phyloP scores from a whole-genome alignment of 1,140 invertebrate genomes.

The Saxidomus purpurata region DNA sequence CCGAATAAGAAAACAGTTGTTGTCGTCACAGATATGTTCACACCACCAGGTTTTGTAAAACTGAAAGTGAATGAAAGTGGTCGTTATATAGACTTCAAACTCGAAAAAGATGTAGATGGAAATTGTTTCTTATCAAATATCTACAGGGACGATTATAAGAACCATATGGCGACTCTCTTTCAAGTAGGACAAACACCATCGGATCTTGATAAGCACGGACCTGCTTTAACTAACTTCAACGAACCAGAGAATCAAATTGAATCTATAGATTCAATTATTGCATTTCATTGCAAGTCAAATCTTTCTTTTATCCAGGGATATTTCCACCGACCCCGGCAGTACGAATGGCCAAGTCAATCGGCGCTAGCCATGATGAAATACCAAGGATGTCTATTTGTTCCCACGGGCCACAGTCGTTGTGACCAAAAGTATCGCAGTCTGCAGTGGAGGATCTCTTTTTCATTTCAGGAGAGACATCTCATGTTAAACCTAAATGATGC shows the following conservation, averaged over 20 bases:
- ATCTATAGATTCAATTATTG: conserved; percentile 1
- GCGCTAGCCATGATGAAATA: not conserved
- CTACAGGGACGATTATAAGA: not conserved
- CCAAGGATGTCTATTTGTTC: conserved; percentile 32
- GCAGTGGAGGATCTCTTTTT: conserved; percentile 52
- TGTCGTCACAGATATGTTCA: conserved; percentile 11
- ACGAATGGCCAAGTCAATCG: conserved; percentile 7
- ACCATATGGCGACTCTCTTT: not conserved
- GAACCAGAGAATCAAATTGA: not conserved
- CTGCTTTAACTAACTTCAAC: conserved; percentile 18
- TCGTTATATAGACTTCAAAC: not conserved
- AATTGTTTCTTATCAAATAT: not conserved
- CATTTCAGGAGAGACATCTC: conserved; percentile 35
- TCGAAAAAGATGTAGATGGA: not conserved
- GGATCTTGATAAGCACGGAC: conserved; percentile 9
- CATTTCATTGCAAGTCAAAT: conserved; percentile 4
- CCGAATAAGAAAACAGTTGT: not conserved
- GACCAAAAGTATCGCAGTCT: not conserved
- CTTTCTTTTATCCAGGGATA: conserved; percentile 5
- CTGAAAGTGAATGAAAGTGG: not conserved
- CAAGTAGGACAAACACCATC: not conserved
- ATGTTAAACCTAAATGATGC: conserved; percentile 30
- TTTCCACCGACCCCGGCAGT: not conserved
- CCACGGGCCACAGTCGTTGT: conserved; percentile 10
- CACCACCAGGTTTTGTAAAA: conserved; percentile 22